Conservation (phyloP, 2,113 vertebrate species). For the Sardina pilchardus region DNA sequence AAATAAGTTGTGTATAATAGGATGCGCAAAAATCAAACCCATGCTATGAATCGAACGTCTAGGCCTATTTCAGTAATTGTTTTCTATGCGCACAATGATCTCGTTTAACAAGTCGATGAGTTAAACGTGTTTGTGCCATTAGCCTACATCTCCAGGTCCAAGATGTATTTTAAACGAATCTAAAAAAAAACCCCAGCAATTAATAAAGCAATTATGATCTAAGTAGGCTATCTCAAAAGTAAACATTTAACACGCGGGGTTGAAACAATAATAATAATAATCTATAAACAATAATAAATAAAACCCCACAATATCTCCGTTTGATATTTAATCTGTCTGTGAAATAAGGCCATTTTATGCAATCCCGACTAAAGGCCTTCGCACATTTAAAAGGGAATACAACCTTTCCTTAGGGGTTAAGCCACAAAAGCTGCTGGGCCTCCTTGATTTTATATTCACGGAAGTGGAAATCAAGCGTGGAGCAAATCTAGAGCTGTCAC, state of each 20-base stretch:
- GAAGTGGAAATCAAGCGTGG: constrained; percentile 41
- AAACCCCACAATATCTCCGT: background rate
- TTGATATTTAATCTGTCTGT: background rate
- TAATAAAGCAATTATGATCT: background rate
- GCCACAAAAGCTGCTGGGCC: constrained; percentile 33
- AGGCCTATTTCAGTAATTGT: background rate
- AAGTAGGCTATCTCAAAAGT: background rate
- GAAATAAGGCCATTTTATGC: background rate
- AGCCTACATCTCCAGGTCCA: background rate
- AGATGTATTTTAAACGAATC: background rate
- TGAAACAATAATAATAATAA: background rate
- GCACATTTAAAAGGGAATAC: constrained; percentile 37
- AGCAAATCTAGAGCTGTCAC: constrained; percentile 44
- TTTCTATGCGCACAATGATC: background rate
- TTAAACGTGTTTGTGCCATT: background rate
- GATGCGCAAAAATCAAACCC: background rate
- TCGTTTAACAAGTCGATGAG: background rate
- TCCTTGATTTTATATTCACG: constrained; percentile 42
- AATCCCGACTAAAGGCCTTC: constrained; percentile 30
- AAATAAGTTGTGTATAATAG: background rate
- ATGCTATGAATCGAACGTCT: background rate
- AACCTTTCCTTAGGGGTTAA: constrained; percentile 38
- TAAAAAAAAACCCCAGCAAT: background rate
- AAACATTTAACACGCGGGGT: background rate
- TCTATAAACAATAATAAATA: too few species aligned